Evolutionary conservation across 2,888 invertebrate species (phyloP).

Genomic region (Drosophila dives): DNA sequence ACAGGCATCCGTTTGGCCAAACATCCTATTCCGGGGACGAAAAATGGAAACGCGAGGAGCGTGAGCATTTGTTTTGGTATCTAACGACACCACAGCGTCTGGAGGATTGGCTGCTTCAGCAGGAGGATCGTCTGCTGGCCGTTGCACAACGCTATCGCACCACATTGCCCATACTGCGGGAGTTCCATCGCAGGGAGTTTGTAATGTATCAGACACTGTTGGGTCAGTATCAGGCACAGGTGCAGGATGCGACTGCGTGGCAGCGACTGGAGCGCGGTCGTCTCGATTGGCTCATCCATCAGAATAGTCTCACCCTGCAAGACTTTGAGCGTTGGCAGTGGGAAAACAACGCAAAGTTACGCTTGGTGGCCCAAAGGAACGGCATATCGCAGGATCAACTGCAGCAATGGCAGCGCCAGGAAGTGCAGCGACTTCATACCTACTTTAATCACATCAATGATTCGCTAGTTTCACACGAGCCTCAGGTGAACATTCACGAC

Average conservation of each 20-base stretch:
- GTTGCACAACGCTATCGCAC: conserved; percentile 78
- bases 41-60: conserved; percentile 83
- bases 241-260: conserved; percentile 75
- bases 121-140: conserved; percentile 81
- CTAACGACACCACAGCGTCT: conserved; percentile 72
- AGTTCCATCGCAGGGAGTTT: conserved; percentile 82
- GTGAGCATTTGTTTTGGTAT: conserved; percentile 83
- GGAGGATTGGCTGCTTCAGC: conserved; percentile 82
- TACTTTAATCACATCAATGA: conserved; percentile 79
- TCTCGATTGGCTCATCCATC: conserved; percentile 83
- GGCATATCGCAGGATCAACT: conserved; percentile 75
- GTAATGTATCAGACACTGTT: conserved; percentile 74
- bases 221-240: conserved; percentile 75
- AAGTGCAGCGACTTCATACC: conserved; percentile 76
- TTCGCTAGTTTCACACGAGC: conserved; percentile 58
- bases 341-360: conserved; percentile 74
- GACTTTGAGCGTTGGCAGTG: conserved; percentile 83
- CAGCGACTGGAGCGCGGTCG: conserved; percentile 81
- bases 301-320: conserved; percentile 79
- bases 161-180: conserved; percentile 73
- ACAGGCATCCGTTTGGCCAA: conserved; percentile 79
- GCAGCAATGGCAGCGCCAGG: conserved; percentile 81
- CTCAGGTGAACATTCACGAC: conserved; percentile 25
- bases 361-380: conserved; percentile 70
- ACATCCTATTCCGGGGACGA: conserved; percentile 75